A percentile compares a stretch with the other conserved stretches of the same genome.
Conservation (phyloP, 1,140 invertebrate genomes). For the Protaetia brevitarsis region DNA sequence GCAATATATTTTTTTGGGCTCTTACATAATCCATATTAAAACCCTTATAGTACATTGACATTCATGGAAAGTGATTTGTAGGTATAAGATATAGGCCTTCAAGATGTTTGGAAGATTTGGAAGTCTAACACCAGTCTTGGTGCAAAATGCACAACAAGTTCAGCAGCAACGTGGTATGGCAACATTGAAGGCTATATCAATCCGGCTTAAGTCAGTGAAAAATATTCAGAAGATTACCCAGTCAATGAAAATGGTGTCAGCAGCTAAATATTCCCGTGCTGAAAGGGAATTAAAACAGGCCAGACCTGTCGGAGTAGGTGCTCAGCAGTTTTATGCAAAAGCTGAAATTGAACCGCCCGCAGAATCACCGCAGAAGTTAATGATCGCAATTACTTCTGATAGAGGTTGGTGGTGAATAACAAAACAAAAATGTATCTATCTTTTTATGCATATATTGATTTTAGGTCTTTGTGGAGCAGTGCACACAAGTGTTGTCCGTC, state of each 20-base stretch:
- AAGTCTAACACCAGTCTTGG: slow-evolving; percentile 44
- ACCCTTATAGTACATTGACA: background rate
- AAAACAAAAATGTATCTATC: background rate
- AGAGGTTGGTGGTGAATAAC: slow-evolving; percentile 57
- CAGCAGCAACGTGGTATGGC: slow-evolving; percentile 88
- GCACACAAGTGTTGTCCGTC: slow-evolving; percentile 86
- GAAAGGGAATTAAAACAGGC: slow-evolving; percentile 93
- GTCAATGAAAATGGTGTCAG: slow-evolving; percentile 99
- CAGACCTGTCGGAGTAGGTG: slow-evolving; percentile 83
- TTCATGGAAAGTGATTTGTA: background rate
- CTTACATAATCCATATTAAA: slow-evolving; percentile 17
- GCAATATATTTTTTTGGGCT: background rate
- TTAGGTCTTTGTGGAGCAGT: slow-evolving; percentile 92
- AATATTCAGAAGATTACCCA: slow-evolving; percentile 99
- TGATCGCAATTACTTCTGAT: slow-evolving; percentile 95
- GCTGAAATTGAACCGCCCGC: slow-evolving; percentile 72
- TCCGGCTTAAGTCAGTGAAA: slow-evolving; percentile 96
- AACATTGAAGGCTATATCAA: slow-evolving; percentile 91
- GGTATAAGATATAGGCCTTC: background rate
- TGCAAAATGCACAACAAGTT: slow-evolving; percentile 51
- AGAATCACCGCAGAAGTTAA: slow-evolving; percentile 71
- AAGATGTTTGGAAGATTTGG: slow-evolving; percentile 52
- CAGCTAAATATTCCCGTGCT: slow-evolving; percentile 85
- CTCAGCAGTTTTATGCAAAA: slow-evolving; percentile 83
- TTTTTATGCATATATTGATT: too few relatives aligned